Evolutionary conservation across 2,888 invertebrate species (phyloP), one percentile per base, ranked within the genome.

Genomic region (Marasmarcha lunaedactyla): DNA sequence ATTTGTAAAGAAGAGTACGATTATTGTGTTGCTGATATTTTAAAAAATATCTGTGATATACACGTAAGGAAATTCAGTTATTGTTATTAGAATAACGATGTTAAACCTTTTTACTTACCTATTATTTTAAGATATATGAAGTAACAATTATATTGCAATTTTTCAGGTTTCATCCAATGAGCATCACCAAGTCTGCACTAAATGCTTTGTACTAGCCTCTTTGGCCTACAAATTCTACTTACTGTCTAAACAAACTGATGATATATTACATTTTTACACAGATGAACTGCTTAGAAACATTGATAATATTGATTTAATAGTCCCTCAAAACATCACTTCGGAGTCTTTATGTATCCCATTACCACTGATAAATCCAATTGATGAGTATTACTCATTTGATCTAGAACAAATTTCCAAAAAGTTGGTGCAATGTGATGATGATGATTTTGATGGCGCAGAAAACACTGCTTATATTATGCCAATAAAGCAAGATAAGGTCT

Each of bases 11-110:
- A 60, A 39, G 62, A 65, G 12, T 50, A 56, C 12, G 71, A 73
- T 41, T 78, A 64, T 53, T 71, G 73, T 44, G 57, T 77, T 39
- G 77, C 77, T 14, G 70, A 77, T 51, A 57, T 73, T 6, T 46
- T 79, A 1, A 47, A 58, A 40, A 53, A 59, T 35, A 41, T 81
- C 34, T 70, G 64, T 46, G 47, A 62, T 37, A 47, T 68, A 27
- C 41, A 66, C 63, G 76, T 74, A 42, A 49, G 49, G n/a, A n/a
- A n/a, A n/a, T n/a, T n/a, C n/a, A n/a, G n/a, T n/a, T n/a, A n/a
- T 20, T 40, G n/a, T n/a, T n/a, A n/a, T n/a, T n/a, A n/a, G n/a
- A 20, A 20, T 20, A 5, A 20, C 7, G 7, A 20, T 20, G 20
- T 20, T 20, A 5, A 20, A 20, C 20, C 20, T 5, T 20, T 7